Evolutionary conservation across 2,113 vertebrate species (phyloP).

Genomic region (Lampris megalopsis): DNA sequence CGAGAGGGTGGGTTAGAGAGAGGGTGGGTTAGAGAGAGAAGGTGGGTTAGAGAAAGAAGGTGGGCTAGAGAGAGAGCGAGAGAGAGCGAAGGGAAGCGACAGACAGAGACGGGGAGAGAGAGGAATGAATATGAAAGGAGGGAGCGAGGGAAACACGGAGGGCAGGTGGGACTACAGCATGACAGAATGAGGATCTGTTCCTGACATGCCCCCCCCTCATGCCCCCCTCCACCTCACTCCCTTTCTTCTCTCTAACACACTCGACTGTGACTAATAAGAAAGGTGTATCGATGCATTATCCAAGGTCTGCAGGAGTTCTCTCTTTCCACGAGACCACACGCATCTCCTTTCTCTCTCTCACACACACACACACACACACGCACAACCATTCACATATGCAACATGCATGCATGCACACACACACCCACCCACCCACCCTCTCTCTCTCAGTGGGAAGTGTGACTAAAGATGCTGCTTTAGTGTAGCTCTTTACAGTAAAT

Average conservation of each 20-base stretch:
- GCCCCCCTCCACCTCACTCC: slow-evolving; percentile 15
- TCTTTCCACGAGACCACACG: slow-evolving; percentile 67
- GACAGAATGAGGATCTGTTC: slow-evolving; percentile 79
- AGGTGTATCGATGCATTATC: slow-evolving; percentile 74
- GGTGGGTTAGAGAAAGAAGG: neutral
- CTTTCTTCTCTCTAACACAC: slow-evolving; percentile 50
- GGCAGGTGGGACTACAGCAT: slow-evolving; percentile 71
- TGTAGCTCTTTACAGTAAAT: slow-evolving; percentile 55
- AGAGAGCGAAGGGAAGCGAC: slow-evolving; percentile 43
- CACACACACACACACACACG: slow-evolving; percentile 22
- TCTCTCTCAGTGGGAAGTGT: slow-evolving; percentile 22
- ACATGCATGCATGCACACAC: slow-evolving; percentile 26
- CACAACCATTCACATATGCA: slow-evolving; percentile 9
- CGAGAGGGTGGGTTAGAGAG: neutral
- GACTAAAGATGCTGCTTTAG: slow-evolving; percentile 69
- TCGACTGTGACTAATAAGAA: slow-evolving; percentile 72
- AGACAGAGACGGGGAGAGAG: slow-evolving; percentile 18
- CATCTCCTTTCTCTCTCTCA: neutral
- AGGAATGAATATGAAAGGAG: neutral
- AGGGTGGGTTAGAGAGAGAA: neutral
- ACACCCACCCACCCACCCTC: slow-evolving; percentile 29
- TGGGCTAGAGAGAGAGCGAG: neutral
- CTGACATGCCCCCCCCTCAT: slow-evolving; percentile 62
- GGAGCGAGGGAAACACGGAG: slow-evolving; percentile 39
- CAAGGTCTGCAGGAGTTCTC: slow-evolving; percentile 53